Evolutionary conservation across 2,797 vertebrate genomes (phyloP), one percentile per base, ranked within the genome.

Genomic region (Dermochelys coriacea): DNA sequence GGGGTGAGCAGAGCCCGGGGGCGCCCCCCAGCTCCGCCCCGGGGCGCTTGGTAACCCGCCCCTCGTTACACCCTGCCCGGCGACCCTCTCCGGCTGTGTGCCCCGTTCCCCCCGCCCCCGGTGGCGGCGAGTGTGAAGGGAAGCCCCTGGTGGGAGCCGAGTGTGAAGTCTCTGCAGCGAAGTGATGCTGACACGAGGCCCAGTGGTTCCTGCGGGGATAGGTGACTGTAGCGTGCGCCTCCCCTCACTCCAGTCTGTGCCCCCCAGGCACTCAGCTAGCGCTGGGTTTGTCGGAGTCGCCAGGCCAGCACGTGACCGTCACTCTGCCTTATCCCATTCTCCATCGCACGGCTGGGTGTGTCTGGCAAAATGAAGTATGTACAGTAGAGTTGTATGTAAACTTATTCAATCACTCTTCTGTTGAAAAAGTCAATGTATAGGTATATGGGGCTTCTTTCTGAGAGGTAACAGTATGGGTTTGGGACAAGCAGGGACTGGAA

Each of bases 1-100:
- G 57, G 34, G 16, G 19, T 8, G 71, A 3, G 86, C 49, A 19
- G 88, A 6, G 4, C 37, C 0, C 49, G 0, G 50, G 5, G 41
- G 2, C 3, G 8, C 61, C 5, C 59, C 2, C 2, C 12, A 49
- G 16, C 12, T 47, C 71, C 47, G 4, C 37, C 0, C 45, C 0
- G 47, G 5, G 34, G 3, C 4, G 8, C 64, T 4, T 47, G 23
- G 3, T 45, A 54, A 10, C n/a, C 27, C 55, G 4, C 2, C 31
- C 7, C 59, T 34, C 31, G 16, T n/a, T 19, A 8, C 61, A 8
- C 4, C 16, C 61, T 64, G 15, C 8, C 34, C 34, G 16, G 16
- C 16, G 12, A 3, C 59, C 12, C 27, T 2, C 14, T 16, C 25
- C 25, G 55, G 55, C 27, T 57, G 10, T 27, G 27, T 6, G 31